A percentile compares a stretch with the other conserved stretches of the same genome.
Conservation (phyloP, 1,140 invertebrate species). For the Scaptomyza pallida region DNA sequence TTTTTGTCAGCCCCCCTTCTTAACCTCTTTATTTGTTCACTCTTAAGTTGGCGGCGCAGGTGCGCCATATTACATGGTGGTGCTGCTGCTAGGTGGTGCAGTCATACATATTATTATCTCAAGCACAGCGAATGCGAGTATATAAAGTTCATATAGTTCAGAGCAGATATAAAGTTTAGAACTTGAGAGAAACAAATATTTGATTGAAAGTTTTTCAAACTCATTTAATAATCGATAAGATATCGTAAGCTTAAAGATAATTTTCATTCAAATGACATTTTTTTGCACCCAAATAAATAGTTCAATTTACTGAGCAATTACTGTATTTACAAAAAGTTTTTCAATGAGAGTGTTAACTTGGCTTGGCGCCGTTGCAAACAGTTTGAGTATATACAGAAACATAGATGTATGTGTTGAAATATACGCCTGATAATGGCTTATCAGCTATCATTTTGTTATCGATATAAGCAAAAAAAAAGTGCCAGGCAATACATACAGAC, state of each 20-base stretch:
- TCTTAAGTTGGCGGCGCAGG: conserved; percentile 14
- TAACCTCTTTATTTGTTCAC: not conserved
- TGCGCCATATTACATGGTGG: conserved; percentile 32
- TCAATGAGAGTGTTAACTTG: conserved; percentile 5
- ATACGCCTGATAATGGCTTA: conserved; percentile 65
- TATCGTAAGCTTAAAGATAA: too few relatives aligned
- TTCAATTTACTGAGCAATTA: not conserved
- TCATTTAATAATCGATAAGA: too few relatives aligned
- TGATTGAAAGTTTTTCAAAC: too few relatives aligned
- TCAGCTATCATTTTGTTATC: conserved; percentile 73
- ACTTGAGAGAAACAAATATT: too few relatives aligned
- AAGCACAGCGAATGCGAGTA: not conserved
- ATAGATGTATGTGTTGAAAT: conserved; percentile 41
- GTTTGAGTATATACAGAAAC: not conserved
- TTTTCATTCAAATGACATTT: too few relatives aligned
- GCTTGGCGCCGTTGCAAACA: conserved; percentile 25
- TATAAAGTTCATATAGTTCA: conserved; percentile 13
- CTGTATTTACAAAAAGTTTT: not conserved
- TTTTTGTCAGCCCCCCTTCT: conserved; percentile 18
- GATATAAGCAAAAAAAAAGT: conserved; percentile 45
- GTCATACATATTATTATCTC: conserved; percentile 8
- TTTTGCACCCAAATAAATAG: too few relatives aligned
- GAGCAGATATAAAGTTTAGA: not conserved
- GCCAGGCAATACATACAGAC: conserved; percentile 7
- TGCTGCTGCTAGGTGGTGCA: conserved; percentile 5